Evolutionary conservation across 2,113 vertebrate genomes (phyloP), one percentile per base, ranked within the genome.

Genomic region (Pseudorhombus dupliciocellatus): DNA sequence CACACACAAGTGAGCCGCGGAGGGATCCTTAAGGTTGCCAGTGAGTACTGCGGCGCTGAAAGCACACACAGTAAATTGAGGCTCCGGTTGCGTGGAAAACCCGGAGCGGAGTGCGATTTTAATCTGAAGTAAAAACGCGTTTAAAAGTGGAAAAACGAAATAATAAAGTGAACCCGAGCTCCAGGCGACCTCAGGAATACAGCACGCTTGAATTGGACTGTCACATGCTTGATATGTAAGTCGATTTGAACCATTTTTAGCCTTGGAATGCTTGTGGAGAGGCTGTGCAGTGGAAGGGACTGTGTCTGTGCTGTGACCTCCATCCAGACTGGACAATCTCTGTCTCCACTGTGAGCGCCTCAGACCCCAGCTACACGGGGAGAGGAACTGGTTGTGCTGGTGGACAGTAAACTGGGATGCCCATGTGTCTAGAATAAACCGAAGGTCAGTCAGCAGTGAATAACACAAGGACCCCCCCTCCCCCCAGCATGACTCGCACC

Each of bases 1-100:
- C 91, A 89, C 89, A 90, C 87, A 79, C 84, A 90, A 92, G 90
- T 89, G 87, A n/a, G 62, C 85, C 86, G 94, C 91, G 93, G 91
- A 94, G 50, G 92, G 76, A 94, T 86, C 87, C 73, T 70, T 80
- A 87, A 92, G 90, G 93, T 93, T 93, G 92, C 85, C 88, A 88
- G 82, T 86, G 81, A 81, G 93, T 92, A 89, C 75, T 85, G 71
- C 85, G 92, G 85, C 84, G 58, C 89, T 92, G 91, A 91, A 92
- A 92, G 93, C 93, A 84, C 91, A 93, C 93, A 93, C 93, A 93
- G 92, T 93, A 93, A 93, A 94, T 91, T 92, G 93, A 94, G 91
- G 88, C 90, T 82, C 63, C 61, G 87, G 87, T 66, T 80, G 2
- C 2, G 4, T 0, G 30, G 24, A 93, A 94, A 94, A 91, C 86